phyloP scores from a whole-genome alignment of 1,140 invertebrate genomes.

The Leptinotarsa texana region DNA sequence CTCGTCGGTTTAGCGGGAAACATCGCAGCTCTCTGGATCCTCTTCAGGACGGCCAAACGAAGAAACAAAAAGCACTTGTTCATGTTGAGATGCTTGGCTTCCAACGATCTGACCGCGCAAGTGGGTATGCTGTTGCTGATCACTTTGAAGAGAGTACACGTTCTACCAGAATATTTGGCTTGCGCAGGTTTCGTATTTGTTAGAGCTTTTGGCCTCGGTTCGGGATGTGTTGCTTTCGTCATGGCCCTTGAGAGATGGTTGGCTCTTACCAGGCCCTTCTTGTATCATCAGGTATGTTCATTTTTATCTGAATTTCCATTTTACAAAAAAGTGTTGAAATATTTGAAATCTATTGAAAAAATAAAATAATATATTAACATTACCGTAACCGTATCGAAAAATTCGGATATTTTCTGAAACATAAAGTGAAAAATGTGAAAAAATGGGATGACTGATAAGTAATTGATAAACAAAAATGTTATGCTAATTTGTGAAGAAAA shows the following conservation, averaged over 20 bases:
- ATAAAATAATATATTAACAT: neutral
- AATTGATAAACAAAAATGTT: neutral
- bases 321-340: neutral
- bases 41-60: slow-evolving; percentile 62
- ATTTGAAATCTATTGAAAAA: too few relatives aligned
- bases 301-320: neutral
- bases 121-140: slow-evolving; percentile 66
- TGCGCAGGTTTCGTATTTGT: slow-evolving; percentile 75
- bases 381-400: neutral
- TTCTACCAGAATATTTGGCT: slow-evolving; percentile 60
- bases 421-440: neutral
- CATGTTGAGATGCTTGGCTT: slow-evolving; percentile 76
- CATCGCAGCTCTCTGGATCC: slow-evolving; percentile 63
- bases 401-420: neutral
- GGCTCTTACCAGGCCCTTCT: slow-evolving; percentile 82
- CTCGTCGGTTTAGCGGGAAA: slow-evolving; percentile 65
- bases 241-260: slow-evolving; percentile 87
- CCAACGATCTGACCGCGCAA: slow-evolving; percentile 78
- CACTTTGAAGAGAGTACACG: slow-evolving; percentile 64
- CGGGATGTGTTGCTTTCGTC: slow-evolving; percentile 82
- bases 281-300: slow-evolving; percentile 80
- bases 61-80: slow-evolving; percentile 79
- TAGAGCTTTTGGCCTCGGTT: slow-evolving; percentile 81
- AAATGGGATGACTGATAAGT: neutral
- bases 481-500: too few relatives aligned